Conservation (phyloP, 2,797 vertebrate species). For the Cossypha polioptera region DNA sequence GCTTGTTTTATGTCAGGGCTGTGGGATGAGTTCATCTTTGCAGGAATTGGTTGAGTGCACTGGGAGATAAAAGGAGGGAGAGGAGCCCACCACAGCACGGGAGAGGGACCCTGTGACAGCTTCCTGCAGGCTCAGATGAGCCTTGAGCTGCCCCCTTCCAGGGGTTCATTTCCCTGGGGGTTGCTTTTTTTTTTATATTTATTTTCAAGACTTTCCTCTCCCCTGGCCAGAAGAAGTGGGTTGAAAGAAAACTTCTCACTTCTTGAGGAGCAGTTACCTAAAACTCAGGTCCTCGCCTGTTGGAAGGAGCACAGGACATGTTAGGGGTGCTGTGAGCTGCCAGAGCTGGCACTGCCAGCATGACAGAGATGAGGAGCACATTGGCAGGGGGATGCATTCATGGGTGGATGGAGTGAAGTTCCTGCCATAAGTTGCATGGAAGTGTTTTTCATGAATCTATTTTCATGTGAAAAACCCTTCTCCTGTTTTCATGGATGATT, state of each 20-base stretch:
- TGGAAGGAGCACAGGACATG: neutral
- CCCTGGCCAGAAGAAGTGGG: conserved; percentile 50
- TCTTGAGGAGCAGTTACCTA: conserved; percentile 68
- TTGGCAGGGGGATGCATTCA: neutral
- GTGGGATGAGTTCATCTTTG: conserved; percentile 76
- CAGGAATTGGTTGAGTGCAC: conserved; percentile 72
- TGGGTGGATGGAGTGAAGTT: neutral
- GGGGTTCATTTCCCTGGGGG: conserved; percentile 63
- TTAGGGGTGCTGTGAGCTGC: neutral
- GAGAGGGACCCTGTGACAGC: neutral
- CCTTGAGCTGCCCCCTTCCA: conserved; percentile 41
- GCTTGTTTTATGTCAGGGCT: conserved; percentile 63
- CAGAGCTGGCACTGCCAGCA: neutral
- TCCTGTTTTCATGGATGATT: neutral
- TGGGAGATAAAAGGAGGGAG: conserved; percentile 68
- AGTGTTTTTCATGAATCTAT: neutral
- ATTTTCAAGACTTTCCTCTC: conserved; percentile 70
- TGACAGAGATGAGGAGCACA: neutral
- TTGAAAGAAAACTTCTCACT: conserved; percentile 70
- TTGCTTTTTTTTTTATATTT: neutral
- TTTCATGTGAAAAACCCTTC: neutral
- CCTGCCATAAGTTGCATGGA: neutral
- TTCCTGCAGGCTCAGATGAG: conserved; percentile 19
- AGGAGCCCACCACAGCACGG: neutral
- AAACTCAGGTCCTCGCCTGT: rapidly evolving